Evolutionary conservation across 2,113 vertebrate genomes (phyloP).

Genomic region (Cyprinodon tularosa): DNA sequence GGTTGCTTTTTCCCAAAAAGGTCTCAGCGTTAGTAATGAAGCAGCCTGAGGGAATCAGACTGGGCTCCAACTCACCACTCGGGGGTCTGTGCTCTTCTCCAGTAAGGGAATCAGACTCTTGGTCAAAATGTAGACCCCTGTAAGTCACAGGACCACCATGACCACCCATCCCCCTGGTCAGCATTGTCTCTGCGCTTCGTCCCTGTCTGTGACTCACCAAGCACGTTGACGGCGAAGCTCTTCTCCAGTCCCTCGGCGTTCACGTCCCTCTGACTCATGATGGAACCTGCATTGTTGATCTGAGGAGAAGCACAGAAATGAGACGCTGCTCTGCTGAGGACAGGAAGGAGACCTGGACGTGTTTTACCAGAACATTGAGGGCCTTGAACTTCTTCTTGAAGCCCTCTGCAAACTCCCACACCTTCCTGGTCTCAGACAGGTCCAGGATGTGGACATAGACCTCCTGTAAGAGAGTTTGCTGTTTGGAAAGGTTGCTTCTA

Average conservation of each 20-base stretch:
- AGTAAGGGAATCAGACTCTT: constrained; percentile 80
- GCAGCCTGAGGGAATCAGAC: neutral
- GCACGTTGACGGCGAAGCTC: constrained; percentile 81
- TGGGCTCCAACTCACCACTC: constrained; percentile 77
- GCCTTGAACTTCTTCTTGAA: constrained; percentile 82
- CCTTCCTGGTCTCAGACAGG: constrained; percentile 80
- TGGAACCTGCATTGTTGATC: constrained; percentile 83
- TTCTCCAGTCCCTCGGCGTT: constrained; percentile 81
- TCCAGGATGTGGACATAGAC: constrained; percentile 82
- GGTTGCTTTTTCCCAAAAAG: neutral
- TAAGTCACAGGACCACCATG: neutral
- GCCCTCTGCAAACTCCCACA: constrained; percentile 82
- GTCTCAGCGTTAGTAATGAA: neutral
- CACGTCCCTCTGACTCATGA: constrained; percentile 80
- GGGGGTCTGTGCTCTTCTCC: constrained; percentile 81
- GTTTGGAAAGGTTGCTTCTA: neutral
- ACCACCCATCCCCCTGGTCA: neutral
- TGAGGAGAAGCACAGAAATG: constrained; percentile 23
- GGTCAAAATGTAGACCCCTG: constrained; percentile 82
- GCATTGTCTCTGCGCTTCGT: neutral
- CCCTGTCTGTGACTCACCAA: constrained; percentile 68
- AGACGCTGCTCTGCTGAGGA: neutral
- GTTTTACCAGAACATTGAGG: constrained; percentile 81
- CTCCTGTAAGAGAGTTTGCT: constrained; percentile 68
- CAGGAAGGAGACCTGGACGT: neutral